Conservation (phyloP, 2,797 vertebrate species). For the Decapterus maruadsi region DNA sequence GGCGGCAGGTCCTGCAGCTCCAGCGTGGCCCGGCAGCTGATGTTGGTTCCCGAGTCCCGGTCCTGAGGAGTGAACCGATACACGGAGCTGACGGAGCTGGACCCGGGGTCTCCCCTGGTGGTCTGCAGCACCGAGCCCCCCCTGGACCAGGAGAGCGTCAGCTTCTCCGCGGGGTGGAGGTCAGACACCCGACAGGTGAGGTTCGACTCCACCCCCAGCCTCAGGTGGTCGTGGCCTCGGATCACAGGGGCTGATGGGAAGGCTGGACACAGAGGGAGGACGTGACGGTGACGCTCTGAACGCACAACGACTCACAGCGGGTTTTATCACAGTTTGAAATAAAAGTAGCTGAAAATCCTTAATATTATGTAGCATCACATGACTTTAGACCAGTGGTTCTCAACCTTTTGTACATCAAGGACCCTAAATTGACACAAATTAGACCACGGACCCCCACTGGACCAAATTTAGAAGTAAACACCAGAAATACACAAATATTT, state of each 20-base stretch:
- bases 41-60: conserved; percentile 35
- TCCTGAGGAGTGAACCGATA: conserved; percentile 59
- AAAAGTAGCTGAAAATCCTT: too few relatives aligned
- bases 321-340: too few relatives aligned
- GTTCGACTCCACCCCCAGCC: conserved; percentile 61
- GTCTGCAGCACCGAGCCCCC: conserved; percentile 42
- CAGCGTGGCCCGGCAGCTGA: conserved; percentile 79
- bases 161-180: conserved; percentile 80
- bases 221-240: conserved; percentile 69
- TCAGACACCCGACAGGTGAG: conserved; percentile 84
- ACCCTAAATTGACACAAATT: too few relatives aligned
- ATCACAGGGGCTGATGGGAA: conserved; percentile 88
- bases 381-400: too few relatives aligned
- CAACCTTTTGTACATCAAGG: too few relatives aligned
- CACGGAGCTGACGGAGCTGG: conserved; percentile 2
- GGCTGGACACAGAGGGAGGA: conserved; percentile 76
- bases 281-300: too few relatives aligned
- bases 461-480: too few relatives aligned
- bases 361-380: too few relatives aligned
- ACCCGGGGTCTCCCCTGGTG: neutral
- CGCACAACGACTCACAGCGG: too few relatives aligned
- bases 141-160: conserved; percentile 81
- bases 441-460: too few relatives aligned
- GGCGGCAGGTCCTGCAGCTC: conserved; percentile 44
- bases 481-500: too few relatives aligned